phyloP scores from a whole-genome alignment of 2,888 invertebrate species.

The Synanthedon tipuliformis region DNA sequence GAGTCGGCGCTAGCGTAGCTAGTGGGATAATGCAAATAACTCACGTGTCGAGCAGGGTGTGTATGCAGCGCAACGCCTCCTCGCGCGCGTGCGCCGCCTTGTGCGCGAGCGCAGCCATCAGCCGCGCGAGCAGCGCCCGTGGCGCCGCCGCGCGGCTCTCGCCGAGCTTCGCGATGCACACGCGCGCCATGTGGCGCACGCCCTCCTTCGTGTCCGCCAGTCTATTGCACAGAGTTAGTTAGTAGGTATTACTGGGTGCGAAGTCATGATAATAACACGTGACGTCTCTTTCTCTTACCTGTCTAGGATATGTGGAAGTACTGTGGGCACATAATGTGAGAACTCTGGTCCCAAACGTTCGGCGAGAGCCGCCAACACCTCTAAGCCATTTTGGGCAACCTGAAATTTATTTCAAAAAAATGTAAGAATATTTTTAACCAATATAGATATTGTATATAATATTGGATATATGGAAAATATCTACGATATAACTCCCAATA shows the following conservation, averaged over 20 bases:
- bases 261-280: too few relatives aligned
- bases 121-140: constrained; percentile 44
- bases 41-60: constrained; percentile 85
- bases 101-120: constrained; percentile 76
- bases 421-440: too few relatives aligned
- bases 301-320: constrained; percentile 85
- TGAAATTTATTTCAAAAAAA: constrained; percentile 31
- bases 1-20: too few relatives aligned
- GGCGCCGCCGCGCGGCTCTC: constrained; percentile 38
- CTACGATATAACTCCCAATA: too few relatives aligned
- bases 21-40: constrained; percentile 22
- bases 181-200: constrained; percentile 46
- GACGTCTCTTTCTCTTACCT: constrained; percentile 72
- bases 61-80: constrained; percentile 86
- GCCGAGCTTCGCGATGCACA: constrained; percentile 41
- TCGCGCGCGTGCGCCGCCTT: constrained; percentile 94
- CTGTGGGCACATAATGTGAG: constrained; percentile 85
- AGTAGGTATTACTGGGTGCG: too few relatives aligned
- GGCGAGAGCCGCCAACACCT: constrained; percentile 86
- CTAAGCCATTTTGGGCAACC: constrained; percentile 93
- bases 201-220: constrained; percentile 61
- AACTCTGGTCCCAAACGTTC: constrained; percentile 90
- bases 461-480: too few relatives aligned
- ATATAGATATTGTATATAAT: too few relatives aligned
- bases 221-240: too few relatives aligned